Evolutionary conservation across 92 coral and sea anemone species (phyloP), one percentile per base, ranked within the genome.

Genomic region (Epizoanthus scotinus): DNA sequence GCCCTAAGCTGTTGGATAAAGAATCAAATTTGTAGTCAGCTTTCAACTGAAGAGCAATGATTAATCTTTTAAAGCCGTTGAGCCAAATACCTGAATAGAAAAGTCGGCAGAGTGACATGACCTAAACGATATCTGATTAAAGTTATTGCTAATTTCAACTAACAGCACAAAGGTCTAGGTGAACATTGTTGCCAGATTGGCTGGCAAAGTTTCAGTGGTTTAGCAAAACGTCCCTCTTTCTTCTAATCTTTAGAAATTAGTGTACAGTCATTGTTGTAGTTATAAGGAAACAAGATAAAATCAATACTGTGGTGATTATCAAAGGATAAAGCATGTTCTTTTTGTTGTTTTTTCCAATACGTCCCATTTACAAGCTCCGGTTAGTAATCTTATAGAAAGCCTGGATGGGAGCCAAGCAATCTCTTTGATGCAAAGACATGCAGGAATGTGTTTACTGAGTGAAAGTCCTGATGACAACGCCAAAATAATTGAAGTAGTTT

Each of bases 371-470:
- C 34, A 6, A 44, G 15, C 52, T 55, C 26, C 34, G 53, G 38
- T 4, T 68, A 59, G 79, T 73, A 75, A 75, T 59, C 81, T 55
- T 57, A 53, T 75, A 38, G n/a, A n/a, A 31, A 31, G 81, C 17
- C 61, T 75, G 81, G 67, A 75, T 22, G 49, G 20, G 25, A 38
- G 81, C 81, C 81, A 75, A 20, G 18, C n/a, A 20, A 38, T 34
- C 20, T 13, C 21, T 20, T 57, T n/a, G n/a, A 15, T 36, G 67
- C 7, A 50, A 53, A 71, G 52, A 28, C 53, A 75, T 59, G 40
- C 59, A 58, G 81, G 81, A 75, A 59, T 59, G 81, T 59, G 56
- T 59, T 75, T 75, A 40, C 58, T 22, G 12, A 59, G 67, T n/a
- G 44, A 21, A 57, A 36, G 52, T 75, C 47, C 61, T 75, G 24